phyloP scores from a whole-genome alignment of 2,888 invertebrate genomes.

The Muscina levida region DNA sequence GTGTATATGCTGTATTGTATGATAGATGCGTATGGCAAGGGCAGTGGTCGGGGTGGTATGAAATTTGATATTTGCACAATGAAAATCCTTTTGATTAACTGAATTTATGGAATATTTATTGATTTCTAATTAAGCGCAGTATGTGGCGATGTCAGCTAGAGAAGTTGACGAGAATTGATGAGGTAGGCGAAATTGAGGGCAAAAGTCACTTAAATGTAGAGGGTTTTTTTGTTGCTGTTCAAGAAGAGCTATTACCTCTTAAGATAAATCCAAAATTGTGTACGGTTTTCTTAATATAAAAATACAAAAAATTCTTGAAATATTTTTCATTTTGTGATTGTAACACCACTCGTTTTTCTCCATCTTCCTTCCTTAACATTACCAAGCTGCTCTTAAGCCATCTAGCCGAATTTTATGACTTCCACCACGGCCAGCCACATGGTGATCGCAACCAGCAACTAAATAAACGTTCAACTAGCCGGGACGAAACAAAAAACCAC shows the following conservation, averaged over 20 bases:
- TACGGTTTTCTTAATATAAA: no score
- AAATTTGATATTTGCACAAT: constrained; percentile 22
- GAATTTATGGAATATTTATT: constrained; percentile 16
- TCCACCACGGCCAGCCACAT: no score
- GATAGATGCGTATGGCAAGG: background rate
- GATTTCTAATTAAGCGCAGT: constrained; percentile 19
- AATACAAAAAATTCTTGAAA: no score
- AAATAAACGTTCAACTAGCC: constrained; percentile 20
- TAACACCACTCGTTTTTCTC: no score
- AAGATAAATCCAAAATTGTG: no score
- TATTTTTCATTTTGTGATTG: no score
- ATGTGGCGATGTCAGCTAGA: constrained; percentile 2
- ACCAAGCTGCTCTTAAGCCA: background rate
- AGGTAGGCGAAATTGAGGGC: no score
- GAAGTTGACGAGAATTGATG: no score
- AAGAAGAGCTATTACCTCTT: no score
- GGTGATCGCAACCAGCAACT: background rate
- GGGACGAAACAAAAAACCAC: constrained; percentile 19
- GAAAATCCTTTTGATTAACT: background rate
- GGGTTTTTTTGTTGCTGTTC: no score
- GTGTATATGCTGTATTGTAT: background rate
- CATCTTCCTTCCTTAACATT: background rate
- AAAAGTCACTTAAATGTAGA: no score
- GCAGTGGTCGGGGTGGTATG: background rate
- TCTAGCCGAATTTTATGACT: constrained; percentile 18